Conservation (phyloP, 1,140 invertebrate species). For the Mizuhopecten yessoensis region DNA sequence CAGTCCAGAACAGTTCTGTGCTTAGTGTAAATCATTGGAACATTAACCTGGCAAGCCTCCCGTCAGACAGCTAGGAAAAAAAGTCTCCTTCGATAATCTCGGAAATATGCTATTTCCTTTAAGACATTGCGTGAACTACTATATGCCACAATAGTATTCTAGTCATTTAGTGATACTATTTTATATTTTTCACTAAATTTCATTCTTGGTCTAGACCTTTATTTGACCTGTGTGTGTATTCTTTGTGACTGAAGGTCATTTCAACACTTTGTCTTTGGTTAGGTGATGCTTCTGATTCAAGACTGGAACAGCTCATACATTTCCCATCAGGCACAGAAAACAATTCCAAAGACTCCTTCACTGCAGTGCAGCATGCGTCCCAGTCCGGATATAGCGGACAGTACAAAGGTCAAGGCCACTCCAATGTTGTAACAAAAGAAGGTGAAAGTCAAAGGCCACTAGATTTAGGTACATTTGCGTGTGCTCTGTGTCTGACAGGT, state of each 20-base stretch:
- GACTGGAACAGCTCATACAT: constrained; percentile 20
- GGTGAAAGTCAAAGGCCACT: background rate
- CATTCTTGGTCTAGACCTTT: background rate
- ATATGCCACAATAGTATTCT: no score
- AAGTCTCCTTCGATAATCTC: no score
- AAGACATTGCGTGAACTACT: no score
- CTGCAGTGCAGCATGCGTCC: background rate
- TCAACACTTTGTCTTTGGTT: background rate
- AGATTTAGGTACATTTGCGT: background rate
- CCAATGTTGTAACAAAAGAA: background rate
- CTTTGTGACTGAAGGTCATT: background rate
- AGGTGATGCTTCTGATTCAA: background rate
- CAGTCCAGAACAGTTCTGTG: no score
- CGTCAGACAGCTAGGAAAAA: no score
- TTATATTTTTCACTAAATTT: background rate
- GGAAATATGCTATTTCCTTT: no score
- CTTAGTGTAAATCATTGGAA: no score
- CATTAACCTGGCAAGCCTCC: no score
- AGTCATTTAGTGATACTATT: no score
- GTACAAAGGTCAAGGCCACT: constrained; percentile 10
- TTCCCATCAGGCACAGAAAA: background rate
- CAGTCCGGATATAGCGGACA: background rate
- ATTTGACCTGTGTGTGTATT: background rate
- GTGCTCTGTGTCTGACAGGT: background rate
- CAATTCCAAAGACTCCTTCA: background rate